Conservation (phyloP, 2,888 invertebrate genomes). For the Leptogaster cylindrica region DNA sequence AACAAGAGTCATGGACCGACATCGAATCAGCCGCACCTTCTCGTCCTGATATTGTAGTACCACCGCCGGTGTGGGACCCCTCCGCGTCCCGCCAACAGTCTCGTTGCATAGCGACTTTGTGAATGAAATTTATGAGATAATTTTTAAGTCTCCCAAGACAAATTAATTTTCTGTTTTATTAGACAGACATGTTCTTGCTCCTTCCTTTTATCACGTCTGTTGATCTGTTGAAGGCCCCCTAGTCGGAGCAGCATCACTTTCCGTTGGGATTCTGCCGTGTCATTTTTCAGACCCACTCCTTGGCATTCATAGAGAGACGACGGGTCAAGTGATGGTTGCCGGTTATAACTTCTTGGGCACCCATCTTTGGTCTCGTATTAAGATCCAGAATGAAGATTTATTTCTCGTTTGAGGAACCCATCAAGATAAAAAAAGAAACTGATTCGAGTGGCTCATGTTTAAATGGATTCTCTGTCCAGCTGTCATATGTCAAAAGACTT, state of each 20-base stretch:
- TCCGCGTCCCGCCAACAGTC: no score
- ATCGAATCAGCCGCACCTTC: no score
- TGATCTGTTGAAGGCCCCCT: constrained; percentile 40
- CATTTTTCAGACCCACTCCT: constrained; percentile 26
- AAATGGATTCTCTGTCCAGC: constrained; percentile 36
- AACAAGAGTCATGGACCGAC: no score
- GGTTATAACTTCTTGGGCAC: constrained; percentile 30
- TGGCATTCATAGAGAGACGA: constrained; percentile 7
- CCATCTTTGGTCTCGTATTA: not conserved
- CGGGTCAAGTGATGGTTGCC: constrained; percentile 34
- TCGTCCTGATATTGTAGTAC: no score
- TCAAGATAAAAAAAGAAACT: constrained; percentile 35
- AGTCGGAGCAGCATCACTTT: constrained; percentile 22
- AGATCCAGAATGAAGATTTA: constrained; percentile 29
- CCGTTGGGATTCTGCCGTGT: constrained; percentile 16
- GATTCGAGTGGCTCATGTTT: constrained; percentile 35
- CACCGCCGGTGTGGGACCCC: no score
- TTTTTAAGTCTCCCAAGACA: constrained; percentile 44
- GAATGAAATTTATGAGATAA: constrained; percentile 45
- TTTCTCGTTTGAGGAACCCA: constrained; percentile 22
- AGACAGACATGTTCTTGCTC: constrained; percentile 45
- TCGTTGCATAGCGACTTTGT: no score
- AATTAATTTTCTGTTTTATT: constrained; percentile 47
- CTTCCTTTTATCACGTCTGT: constrained; percentile 43
- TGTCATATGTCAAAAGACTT: constrained; percentile 36